Evolutionary conservation across 1,140 invertebrate genomes (phyloP).

Genomic region (Drosophila lowei): DNA sequence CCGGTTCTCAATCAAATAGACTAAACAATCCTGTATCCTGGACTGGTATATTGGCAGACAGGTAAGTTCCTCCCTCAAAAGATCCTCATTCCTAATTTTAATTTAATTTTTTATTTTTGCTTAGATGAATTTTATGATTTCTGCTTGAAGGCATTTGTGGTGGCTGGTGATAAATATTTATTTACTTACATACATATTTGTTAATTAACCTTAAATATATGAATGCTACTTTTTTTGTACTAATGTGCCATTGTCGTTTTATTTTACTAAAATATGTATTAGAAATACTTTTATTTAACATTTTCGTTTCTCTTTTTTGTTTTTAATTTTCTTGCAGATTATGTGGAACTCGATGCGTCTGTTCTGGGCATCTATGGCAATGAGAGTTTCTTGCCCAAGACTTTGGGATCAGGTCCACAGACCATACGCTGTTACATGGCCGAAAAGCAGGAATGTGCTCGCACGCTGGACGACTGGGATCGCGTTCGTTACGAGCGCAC

Average conservation of each 20-base stretch:
- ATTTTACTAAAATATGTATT: neutral
- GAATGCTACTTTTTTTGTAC: neutral
- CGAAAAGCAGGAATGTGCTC: neutral
- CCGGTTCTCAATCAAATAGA: neutral
- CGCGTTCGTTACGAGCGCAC: conserved; percentile 56
- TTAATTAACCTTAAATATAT: neutral
- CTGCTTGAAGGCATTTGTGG: neutral
- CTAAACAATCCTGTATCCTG: neutral
- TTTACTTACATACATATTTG: neutral
- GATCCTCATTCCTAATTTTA: neutral
- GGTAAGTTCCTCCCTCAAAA: conserved; percentile 33
- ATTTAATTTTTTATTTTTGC: conserved; percentile 4
- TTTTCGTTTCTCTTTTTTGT: neutral
- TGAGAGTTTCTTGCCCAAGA: conserved; percentile 60
- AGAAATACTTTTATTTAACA: neutral
- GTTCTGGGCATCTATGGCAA: conserved; percentile 60
- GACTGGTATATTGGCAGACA: neutral
- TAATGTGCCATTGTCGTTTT: neutral
- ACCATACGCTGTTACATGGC: conserved; percentile 31
- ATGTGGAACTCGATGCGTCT: conserved; percentile 29
- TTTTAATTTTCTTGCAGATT: conserved; percentile 28
- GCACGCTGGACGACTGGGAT: conserved; percentile 71
- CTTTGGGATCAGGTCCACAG: conserved; percentile 8
- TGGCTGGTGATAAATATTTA: neutral
- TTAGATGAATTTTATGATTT: neutral